These are phyloP conservation scores for Acromyrmex heyeri DNA, from an alignment of 1,140 invertebrate species.

Conservation along the genomic window DNA sequence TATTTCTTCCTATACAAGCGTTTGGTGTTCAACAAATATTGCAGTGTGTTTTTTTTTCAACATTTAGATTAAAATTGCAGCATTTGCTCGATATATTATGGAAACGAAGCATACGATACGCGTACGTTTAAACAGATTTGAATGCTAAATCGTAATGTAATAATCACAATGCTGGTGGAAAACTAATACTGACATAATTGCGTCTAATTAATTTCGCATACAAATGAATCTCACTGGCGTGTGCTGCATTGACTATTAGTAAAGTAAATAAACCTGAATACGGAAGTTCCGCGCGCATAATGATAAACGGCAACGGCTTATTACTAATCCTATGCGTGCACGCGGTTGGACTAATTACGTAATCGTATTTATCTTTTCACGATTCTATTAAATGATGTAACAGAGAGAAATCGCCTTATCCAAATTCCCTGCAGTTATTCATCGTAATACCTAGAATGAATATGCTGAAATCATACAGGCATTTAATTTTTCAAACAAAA, in stretches of 20 bases:
- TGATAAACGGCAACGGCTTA: conserved; percentile 49
- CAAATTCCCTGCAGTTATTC: neutral
- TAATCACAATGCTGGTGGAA: conserved; percentile 19
- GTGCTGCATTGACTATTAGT: conserved; percentile 46
- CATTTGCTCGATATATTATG: neutral
- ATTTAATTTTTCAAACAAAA: neutral
- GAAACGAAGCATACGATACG: neutral
- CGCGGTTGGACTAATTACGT: conserved; percentile 30
- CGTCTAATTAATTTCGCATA: conserved; percentile 48
- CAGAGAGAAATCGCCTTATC: conserved; percentile 41
- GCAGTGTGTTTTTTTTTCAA: neutral
- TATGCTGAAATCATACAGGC: neutral
- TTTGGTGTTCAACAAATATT: neutral
- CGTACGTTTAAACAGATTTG: neutral
- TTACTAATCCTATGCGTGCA: conserved; percentile 44
- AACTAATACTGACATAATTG: conserved; percentile 56
- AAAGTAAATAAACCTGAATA: conserved; percentile 52
- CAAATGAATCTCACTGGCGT: conserved; percentile 37
- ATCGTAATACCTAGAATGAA: neutral
- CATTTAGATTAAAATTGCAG: neutral
- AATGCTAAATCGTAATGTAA: conserved; percentile 26
- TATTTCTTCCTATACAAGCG: neutral
- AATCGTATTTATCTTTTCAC: conserved; percentile 44
- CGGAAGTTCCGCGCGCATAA: conserved; percentile 49
- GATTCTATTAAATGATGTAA: conserved; percentile 47